These are phyloP conservation scores for Sebastiscus tertius DNA, from an alignment of 2,797 vertebrate genomes.

Conservation along the genomic window DNA sequence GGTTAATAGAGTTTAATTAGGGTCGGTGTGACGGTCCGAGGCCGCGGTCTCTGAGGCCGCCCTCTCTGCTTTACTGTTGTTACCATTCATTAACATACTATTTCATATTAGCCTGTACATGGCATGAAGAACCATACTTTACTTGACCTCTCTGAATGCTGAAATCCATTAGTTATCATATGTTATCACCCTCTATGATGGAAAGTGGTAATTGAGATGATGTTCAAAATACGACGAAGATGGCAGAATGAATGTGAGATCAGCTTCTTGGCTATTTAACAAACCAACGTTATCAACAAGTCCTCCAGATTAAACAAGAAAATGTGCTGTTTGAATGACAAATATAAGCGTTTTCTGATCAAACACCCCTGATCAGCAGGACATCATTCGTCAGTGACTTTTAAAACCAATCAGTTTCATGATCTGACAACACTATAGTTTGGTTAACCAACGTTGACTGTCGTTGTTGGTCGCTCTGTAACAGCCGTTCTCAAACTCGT, in stretches of 20 bases:
- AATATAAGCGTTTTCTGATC: too few species aligned
- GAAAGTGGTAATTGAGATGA: neutral
- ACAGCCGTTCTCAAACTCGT: too few species aligned
- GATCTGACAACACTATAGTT: neutral
- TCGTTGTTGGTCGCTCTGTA: too few species aligned
- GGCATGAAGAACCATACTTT: neutral
- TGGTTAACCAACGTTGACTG: neutral
- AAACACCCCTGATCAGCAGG: too few species aligned
- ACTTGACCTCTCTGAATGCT: neutral
- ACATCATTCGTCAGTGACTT: neutral
- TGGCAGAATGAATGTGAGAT: neutral
- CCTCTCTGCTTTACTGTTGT: constrained; percentile 12
- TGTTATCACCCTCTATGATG: neutral
- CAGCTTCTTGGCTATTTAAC: neutral
- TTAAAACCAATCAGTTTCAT: neutral
- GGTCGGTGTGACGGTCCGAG: constrained; percentile 33
- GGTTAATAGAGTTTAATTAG: constrained; percentile 69
- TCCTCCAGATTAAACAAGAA: neutral
- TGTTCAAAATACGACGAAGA: neutral
- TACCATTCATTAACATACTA: neutral
- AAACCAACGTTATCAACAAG: neutral
- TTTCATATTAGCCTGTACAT: neutral
- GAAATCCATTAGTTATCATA: neutral
- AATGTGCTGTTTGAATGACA: too few species aligned
- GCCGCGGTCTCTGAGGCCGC: neutral